Base-by-base conservation (phyloP, 2,888 invertebrate species). In the Gerosis bhagava region DNA sequence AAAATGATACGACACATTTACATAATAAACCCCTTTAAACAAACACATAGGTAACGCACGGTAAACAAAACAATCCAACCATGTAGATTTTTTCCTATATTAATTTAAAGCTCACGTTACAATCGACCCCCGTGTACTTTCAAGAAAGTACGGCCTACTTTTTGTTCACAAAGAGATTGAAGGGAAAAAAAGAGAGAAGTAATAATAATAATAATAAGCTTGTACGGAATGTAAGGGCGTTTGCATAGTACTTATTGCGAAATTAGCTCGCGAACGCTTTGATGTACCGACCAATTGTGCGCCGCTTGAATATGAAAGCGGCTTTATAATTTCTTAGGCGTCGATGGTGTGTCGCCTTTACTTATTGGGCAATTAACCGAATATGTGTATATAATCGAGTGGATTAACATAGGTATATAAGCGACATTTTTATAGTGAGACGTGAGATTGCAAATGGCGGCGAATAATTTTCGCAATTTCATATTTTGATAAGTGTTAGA, bases 71-170 rank as follows among this genome's bases (percentile, higher is more conserved):
- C 67, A 63, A 69, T 64, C 73, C 73, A 80, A 83, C 78, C 81
- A 75, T 77, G 70, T 70, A 69, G 70, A n/a, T n/a, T 79, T 83
- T 78, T 69, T 82, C 70, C 71, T 71, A 73, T 83, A 84, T 84
- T 86, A 87, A 87, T 86, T 87, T 87, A 77, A 76, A 78, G 65
- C 83, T 88, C 86, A 54, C 70, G 75, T 88, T 88, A 73, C 87
- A 73, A 63, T 65, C 68, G 60, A 67, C 82, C 82, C 80, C 69
- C 70, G 66, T 69, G 68, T 75, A 71, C 64, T 5, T 19, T 67
- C 67, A 65, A 66, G 67, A 61, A 74, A 64, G 74, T 65, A 70
- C 72, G 73, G 65, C 77, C 79, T 78, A 77, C 74, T 66, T 63
- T 76, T 73, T 67, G 71, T n/a, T 78, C 66, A 78, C 77, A 83